Evolutionary conservation across 2,113 vertebrate genomes (phyloP), one percentile per base, ranked within the genome.

Genomic region (Trichomycterus rosablanca): DNA sequence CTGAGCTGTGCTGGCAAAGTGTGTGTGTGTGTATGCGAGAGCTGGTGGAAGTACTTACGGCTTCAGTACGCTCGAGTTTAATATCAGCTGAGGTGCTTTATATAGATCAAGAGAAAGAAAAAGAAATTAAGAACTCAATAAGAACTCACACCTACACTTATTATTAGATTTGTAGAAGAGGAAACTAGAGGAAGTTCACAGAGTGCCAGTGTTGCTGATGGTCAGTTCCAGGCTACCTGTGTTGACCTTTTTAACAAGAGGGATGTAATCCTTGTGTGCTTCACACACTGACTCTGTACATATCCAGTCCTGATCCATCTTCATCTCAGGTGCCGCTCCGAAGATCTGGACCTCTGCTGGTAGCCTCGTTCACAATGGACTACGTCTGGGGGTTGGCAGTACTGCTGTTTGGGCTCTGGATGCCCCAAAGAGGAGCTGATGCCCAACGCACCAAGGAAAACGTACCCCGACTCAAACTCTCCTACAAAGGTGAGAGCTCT

Each of bases 391-490:
- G 90, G 80, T 86, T 89, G 75, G 76, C 87, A 74, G 73, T 83
- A 75, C 83, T 97, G 77, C 83, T 92, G 77, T 90, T 84, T 84
- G 89, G 87, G 81, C 73, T 89, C 65, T 74, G 88, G 70, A 76
- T 89, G 71, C 78, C 89, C 19, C 69, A 73, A 5, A 86, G 86
- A 55, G 84, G 77, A 81, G 84, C 76, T 24, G 75, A 73, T 83
- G 86, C 86, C 74, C 92, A 89, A 67, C 83, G 89, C 74, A 86
- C 80, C 79, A 93, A 90, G 82, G 91, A 78, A 84, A 94, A 94
- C 23, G 86, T 93, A 58, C 94, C 95, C 0, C 82, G 95, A 39
- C 90, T 97, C 79, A 96, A 88, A 89, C 89, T 98, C 46, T 91
- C 93, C 26, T 95, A 93, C 77, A 97, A 91, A 94, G 94, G 95